These are phyloP conservation scores for Chironomus striatipennis DNA, from an alignment of 1,140 invertebrate species.

Conservation along the genomic window DNA sequence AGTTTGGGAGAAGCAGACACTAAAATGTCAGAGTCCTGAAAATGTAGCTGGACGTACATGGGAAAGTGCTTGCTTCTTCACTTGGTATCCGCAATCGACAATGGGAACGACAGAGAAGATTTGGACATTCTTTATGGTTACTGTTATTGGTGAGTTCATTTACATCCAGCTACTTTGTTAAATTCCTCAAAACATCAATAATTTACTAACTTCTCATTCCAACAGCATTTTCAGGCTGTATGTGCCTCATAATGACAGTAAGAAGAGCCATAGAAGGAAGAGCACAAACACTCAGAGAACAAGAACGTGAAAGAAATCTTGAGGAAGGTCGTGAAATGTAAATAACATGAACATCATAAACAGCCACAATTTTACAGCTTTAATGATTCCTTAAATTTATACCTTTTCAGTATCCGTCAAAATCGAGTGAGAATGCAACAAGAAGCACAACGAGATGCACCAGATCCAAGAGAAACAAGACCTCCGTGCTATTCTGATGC, in stretches of 20 bases:
- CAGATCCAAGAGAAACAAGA: conserved; percentile 53
- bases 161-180: too few species aligned
- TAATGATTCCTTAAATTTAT: too few species aligned
- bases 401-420: conserved; percentile 40
- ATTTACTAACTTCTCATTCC: too few species aligned
- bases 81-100: conserved; percentile 45
- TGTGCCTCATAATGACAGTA: conserved; percentile 44
- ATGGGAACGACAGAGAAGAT: conserved; percentile 43
- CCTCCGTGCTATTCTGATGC: conserved; percentile 67
- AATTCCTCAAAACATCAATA: too few species aligned
- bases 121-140: conserved; percentile 51
- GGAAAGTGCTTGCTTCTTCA: conserved; percentile 51
- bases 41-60: conserved; percentile 52
- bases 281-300: conserved; percentile 37
- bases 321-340: conserved; percentile 51
- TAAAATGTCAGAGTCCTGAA: conserved; percentile 52
- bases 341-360: conserved; percentile 40
- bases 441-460: conserved; percentile 47
- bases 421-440: conserved; percentile 47
- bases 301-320: conserved; percentile 45
- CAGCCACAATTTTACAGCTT: too few species aligned
- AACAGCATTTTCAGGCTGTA: conserved; percentile 40
- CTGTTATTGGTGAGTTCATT: conserved; percentile 36
- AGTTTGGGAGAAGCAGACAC: conserved; percentile 36
- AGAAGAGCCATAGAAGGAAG: conserved; percentile 44